phyloP scores from a whole-genome alignment of 2,113 vertebrate genomes.

The Psittacus erithacus region DNA sequence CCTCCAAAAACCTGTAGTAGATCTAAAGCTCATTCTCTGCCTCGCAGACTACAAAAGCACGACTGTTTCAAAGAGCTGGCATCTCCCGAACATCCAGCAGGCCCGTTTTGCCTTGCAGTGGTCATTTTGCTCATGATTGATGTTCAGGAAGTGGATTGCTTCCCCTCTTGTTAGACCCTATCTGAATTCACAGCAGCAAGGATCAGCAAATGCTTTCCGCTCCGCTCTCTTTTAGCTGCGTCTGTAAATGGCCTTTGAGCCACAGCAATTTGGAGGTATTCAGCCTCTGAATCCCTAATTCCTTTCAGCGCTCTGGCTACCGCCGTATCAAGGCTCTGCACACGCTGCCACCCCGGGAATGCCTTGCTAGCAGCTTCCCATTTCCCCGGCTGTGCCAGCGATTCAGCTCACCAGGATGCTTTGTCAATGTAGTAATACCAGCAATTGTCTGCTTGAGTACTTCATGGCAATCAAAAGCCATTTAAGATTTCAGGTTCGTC shows the following conservation, averaged over 20 bases:
- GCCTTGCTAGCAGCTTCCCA: conserved; percentile 67
- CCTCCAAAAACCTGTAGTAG: neutral
- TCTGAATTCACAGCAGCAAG: conserved; percentile 55
- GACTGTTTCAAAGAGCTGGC: conserved; percentile 23
- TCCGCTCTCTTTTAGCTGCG: neutral
- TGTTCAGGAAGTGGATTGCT: conserved; percentile 68
- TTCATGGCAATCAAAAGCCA: conserved; percentile 62
- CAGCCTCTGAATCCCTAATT: conserved; percentile 62
- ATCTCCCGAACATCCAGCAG: conserved; percentile 4
- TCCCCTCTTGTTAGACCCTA: conserved; percentile 55
- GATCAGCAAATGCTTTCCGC: conserved; percentile 60
- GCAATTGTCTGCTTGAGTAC: conserved; percentile 47
- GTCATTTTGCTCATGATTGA: conserved; percentile 58
- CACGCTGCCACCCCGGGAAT: conserved; percentile 60
- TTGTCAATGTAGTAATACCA: conserved; percentile 64
- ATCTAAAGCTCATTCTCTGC: conserved; percentile 17
- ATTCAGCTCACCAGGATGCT: conserved; percentile 67
- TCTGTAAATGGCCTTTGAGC: conserved; percentile 62
- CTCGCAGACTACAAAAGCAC: conserved; percentile 11
- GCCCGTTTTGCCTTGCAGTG: conserved; percentile 16
- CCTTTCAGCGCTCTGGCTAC: conserved; percentile 24
- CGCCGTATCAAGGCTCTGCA: conserved; percentile 41
- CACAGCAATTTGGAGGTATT: conserved; percentile 52
- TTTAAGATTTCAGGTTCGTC: conserved; percentile 62
- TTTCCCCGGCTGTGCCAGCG: conserved; percentile 40